phyloP scores from a whole-genome alignment of 2,113 vertebrate genomes.

The Mastomys coucha region DNA sequence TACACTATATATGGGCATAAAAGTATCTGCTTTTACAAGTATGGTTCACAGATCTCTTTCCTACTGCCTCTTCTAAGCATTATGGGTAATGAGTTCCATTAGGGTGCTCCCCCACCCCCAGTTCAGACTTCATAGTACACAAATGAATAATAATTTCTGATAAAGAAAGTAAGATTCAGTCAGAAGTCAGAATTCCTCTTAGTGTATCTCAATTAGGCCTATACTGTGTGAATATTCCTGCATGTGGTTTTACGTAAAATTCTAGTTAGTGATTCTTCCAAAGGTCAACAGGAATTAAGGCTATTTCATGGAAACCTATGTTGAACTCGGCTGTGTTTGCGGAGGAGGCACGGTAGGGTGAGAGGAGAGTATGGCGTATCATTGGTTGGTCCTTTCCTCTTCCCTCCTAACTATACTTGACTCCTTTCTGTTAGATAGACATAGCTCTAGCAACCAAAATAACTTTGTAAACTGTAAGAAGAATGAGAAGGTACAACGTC shows the following conservation, averaged over 20 bases:
- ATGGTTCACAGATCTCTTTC: slow-evolving; percentile 3
- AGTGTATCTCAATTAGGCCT: slow-evolving; percentile 10
- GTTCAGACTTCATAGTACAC: slow-evolving; percentile 55
- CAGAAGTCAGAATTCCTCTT: not conserved
- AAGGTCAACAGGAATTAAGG: not conserved
- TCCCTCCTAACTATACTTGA: not conserved
- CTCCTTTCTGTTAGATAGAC: slow-evolving; percentile 19
- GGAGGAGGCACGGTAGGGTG: not conserved
- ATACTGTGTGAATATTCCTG: not conserved
- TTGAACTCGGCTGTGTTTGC: not conserved
- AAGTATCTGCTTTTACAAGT: not conserved
- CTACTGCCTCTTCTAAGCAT: slow-evolving; percentile 43
- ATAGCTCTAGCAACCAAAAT: not conserved
- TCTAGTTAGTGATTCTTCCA: slow-evolving; percentile 13
- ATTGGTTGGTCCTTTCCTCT: not conserved
- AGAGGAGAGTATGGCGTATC: not conserved
- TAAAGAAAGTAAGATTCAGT: slow-evolving; percentile 48
- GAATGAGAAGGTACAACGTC: not conserved
- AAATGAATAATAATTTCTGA: slow-evolving; percentile 70
- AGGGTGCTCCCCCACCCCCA: not conserved
- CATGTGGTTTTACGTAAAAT: not conserved
- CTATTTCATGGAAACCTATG: not conserved
- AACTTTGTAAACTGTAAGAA: slow-evolving; percentile 26
- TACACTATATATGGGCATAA: not conserved
- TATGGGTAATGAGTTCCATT: slow-evolving; percentile 32